Conservation (phyloP, 2,113 vertebrate species). For the Tachysurus vachellii region DNA sequence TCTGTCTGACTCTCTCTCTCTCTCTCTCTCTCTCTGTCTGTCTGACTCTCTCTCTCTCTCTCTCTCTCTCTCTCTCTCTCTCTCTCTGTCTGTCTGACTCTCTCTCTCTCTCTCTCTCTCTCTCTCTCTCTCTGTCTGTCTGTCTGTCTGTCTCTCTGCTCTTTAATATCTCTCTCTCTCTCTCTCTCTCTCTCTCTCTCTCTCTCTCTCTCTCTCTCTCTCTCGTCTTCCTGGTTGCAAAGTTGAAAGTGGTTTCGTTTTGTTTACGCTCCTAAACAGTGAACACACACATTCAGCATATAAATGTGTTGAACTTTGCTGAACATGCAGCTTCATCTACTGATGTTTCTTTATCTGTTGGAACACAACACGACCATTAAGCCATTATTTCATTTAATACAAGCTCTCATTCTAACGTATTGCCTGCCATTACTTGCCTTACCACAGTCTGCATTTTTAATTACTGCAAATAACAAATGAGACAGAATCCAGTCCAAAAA, state of each 20-base stretch:
- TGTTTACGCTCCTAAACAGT: not conserved
- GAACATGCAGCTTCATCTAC: not conserved
- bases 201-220: not conserved
- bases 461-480: not conserved
- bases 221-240: not conserved
- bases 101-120: too few species aligned
- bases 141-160: slow-evolving; percentile 2
- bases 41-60: too few species aligned
- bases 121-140: not conserved
- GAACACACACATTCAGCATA: not conserved
- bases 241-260: not conserved
- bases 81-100: too few species aligned
- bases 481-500: not conserved
- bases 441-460: not conserved
- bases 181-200: not conserved
- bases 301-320: not conserved
- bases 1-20: not conserved
- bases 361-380: not conserved
- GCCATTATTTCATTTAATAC: not conserved
- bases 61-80: not conserved
- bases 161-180: too few species aligned
- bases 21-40: not conserved
- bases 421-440: not conserved
- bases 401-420: not conserved
- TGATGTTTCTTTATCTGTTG: not conserved